Percentiles rank a stretch among this genome's conserved stretches.
phyloP scores from a whole-genome alignment of 2,888 invertebrate genomes.

The Thereva unica region DNA sequence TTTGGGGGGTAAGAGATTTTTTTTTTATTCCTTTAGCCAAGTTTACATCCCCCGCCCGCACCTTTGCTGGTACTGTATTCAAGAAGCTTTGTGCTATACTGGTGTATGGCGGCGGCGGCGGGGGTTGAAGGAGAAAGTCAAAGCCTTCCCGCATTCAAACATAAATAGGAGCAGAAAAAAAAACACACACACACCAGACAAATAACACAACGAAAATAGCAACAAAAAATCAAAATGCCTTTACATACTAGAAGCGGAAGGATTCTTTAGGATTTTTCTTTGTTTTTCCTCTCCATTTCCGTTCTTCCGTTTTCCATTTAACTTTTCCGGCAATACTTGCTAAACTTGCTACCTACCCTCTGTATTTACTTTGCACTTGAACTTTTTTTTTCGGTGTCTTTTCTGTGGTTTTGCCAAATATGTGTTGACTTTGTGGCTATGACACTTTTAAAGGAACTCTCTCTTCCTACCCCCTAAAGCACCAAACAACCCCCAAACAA shows the following conservation, averaged over 20 bases:
- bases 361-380: slow-evolving; percentile 27
- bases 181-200: background rate
- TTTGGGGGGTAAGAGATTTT: slow-evolving; percentile 22
- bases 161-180: too few relatives aligned
- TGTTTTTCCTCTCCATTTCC: slow-evolving; percentile 29
- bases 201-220: background rate
- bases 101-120: too few relatives aligned
- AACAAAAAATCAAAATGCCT: slow-evolving; percentile 13
- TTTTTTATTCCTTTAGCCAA: slow-evolving; percentile 5
- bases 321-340: slow-evolving; percentile 13
- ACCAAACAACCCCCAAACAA: too few relatives aligned
- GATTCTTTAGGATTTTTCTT: slow-evolving; percentile 25
- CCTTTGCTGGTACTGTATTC: too few relatives aligned
- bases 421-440: slow-evolving; percentile 26
- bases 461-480: too few relatives aligned
- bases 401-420: slow-evolving; percentile 2
- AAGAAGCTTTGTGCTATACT: too few relatives aligned
- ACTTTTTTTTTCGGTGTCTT: slow-evolving; percentile 12
- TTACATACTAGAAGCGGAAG: slow-evolving; percentile 15
- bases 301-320: slow-evolving; percentile 24
- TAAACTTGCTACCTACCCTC: background rate
- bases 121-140: too few relatives aligned
- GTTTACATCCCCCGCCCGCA: background rate
- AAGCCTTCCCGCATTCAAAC: too few relatives aligned
- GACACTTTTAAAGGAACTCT: slow-evolving; percentile 1